Evolutionary conservation across 2,113 vertebrate genomes (phyloP), one percentile per base, ranked within the genome.

Genomic region (Ibidorhyncha struthersii): DNA sequence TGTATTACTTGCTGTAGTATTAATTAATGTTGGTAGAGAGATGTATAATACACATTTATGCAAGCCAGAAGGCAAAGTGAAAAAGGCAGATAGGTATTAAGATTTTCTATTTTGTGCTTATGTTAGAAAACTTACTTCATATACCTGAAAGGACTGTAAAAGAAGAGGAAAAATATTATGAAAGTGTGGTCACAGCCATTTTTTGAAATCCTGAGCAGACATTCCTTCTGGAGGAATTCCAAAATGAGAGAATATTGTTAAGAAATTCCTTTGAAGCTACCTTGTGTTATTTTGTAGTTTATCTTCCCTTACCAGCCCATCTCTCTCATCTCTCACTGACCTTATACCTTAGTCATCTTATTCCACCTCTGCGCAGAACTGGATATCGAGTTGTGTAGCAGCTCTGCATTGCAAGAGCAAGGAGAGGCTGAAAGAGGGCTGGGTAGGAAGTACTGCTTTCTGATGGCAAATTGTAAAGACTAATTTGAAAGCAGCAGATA

Each of bases 181-280:
- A 17, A 79, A 76, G 19, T 59, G 25, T 85, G 26, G 49, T 79
- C 15, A 49, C 22, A 93, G n/a, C 27, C 52, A 40, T 71, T 30
- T 63, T 56, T 41, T 79, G 73, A 92, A 86, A 88, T 80, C 26
- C 9, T 49, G 36, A 87, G 43, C 38, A 81, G 59, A 72, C 2
- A 50, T 81, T 88, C 58, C 45, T 85, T n/a, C 30, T 86, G 91
- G 76, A 95, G 72, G 45, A 89, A 58, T 86, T 90, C 82, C 89
- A 90, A 66, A 95, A 41, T 16, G 50, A 45, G 40, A 88, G 30
- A 49, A 77, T 67, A 80, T 56, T 67, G 32, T 72, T 83, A 41
- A 92, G 50, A 80, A 90, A 89, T 89, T 91, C 67, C 79, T 96
- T 95, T 94, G 93, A 96, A 92, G 94, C 69, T 73, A 32, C 49